Evolutionary conservation across 2,888 invertebrate species (phyloP), one percentile per base, ranked within the genome.

Genomic region (Timema cristinae): DNA sequence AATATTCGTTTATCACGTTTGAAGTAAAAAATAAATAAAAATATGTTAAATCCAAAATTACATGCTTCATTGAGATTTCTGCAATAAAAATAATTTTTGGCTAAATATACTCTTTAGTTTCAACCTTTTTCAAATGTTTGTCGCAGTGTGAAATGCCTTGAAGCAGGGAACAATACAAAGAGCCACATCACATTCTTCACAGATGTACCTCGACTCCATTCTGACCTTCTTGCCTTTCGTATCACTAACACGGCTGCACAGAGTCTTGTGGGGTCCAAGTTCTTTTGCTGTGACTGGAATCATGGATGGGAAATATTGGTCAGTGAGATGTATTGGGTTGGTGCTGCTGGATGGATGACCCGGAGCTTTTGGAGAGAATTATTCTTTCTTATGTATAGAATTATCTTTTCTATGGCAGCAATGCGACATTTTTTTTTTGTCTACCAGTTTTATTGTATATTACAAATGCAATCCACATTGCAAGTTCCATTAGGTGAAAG

Each of bases 331-430:
- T 16, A 50, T 48, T 9, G 67, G 67, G n/a, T 50, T 67, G n/a
- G 67, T 67, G 67, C 8, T 67, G 47, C 32, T 9, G 47, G 67
- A 67, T 67, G 48, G 7, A 51, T 49, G 6, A 67, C 67, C 67
- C 11, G 50, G 10, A 49, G 15, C 67, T 67, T 67, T 67, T 13
- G 67, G 51, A 67, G 49, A 67, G 67, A 48, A 48, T 10, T 48
- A 48, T 16, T 51, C 49, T 9, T 67, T 67, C 8, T 49, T 13
- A 49, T 49, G 49, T 67, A 48, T 50, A 48, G 32, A 16, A 15
- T 48, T 49, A 67, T 67, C 50, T 8, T n/a, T 15, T 67, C 49
- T 6, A 67, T 67, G 13, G 16, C 5, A 48, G 15, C 11, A 49
- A 50, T 6, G 15, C 49, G 49, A 13, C 8, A 11, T 7, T 48